Evolutionary conservation across 2,888 invertebrate species (phyloP).

Genomic region (Criorhina ranunculi): DNA sequence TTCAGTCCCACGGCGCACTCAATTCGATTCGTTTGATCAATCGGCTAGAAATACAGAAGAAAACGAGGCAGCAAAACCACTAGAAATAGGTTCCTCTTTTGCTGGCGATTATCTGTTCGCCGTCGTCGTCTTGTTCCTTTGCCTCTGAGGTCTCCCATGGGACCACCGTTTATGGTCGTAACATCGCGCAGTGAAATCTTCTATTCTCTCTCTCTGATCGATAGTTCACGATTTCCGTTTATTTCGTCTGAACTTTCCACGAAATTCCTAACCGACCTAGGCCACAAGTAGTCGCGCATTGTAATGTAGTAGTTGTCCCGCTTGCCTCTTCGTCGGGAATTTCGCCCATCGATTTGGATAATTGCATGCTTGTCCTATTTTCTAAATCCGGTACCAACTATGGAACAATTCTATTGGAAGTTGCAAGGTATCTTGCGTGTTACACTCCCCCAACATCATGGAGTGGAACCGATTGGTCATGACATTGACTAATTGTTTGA

Average conservation of each 20-base stretch:
- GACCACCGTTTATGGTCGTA: slow-evolving; percentile 24
- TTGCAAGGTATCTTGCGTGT: not conserved
- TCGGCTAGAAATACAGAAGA: slow-evolving; percentile 21
- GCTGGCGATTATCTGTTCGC: slow-evolving; percentile 29
- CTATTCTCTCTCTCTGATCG: slow-evolving; percentile 44
- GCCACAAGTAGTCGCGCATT: slow-evolving; percentile 25
- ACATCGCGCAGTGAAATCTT: slow-evolving; percentile 22
- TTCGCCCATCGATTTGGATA: slow-evolving; percentile 21
- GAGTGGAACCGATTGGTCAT: slow-evolving; percentile 12
- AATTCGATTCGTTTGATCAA: slow-evolving; percentile 52
- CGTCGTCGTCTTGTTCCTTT: slow-evolving; percentile 11
- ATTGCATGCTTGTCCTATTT: slow-evolving; percentile 32
- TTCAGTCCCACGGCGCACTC: slow-evolving; percentile 24
- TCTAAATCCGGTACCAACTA: not conserved
- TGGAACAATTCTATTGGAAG: not conserved
- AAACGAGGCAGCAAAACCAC: slow-evolving; percentile 12
- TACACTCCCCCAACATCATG: slow-evolving; percentile 1
- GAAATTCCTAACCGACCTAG: slow-evolving; percentile 50
- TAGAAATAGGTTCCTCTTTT: slow-evolving; percentile 12
- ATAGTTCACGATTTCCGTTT: slow-evolving; percentile 62
- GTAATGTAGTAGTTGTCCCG: not conserved
- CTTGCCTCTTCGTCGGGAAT: slow-evolving; percentile 6
- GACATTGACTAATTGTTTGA: slow-evolving; percentile 56
- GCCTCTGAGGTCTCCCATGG: slow-evolving; percentile 35
- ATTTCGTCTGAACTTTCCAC: slow-evolving; percentile 49